Base-by-base conservation (phyloP, 2,888 invertebrate genomes). In the Saturnia japonica region DNA sequence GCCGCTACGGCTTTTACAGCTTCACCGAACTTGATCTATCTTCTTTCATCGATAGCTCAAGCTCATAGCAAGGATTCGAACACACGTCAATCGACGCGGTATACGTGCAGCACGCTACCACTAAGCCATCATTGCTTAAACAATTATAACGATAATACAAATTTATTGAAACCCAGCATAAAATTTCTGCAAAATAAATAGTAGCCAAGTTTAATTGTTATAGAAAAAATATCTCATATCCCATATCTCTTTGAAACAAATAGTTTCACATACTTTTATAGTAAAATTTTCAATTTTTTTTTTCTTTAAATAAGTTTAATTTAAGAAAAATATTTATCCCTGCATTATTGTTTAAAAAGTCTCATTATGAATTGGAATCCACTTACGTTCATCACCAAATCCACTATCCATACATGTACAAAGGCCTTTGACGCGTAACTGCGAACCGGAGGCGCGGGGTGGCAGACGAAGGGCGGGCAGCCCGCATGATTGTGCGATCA, bases 401-500 rank as follows among this genome's bases (percentile, higher is more conserved):
- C 70, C 40, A 25, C 72, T 62, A 51, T 72, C 75, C 77, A 81
- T 77, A 79, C 80, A 85, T 87, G 88, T 91, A 91, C 93, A 94
- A 93, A 94, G 93, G 93, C 93, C 92, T 94, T 94, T 94, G 93
- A 91, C 84, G 90, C 84, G 81, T 78, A 77, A 75, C 73, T 77
- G 77, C 75, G 81, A 74, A 74, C 73, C 74, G 47, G 77, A 72
- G 74, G 74, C 74, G 79, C 76, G 77, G 81, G 80, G 81, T 79
- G 79, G 77, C 73, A 77, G 79, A 80, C 79, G 83, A 80, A 80
- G 87, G 88, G 85, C 82, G 90, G 90, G 89, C 88, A 87, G 89
- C 93, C 93, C 93, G 93, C 93, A 92, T 93, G 92, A 92, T 93
- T 89, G 91, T 85, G 83, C 90, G 92, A 93, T 93, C 93, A 82